These are phyloP conservation scores for cattle (Bos taurus) DNA, from an alignment of 2,113 vertebrate species.

Conservation along the genomic window DNA sequence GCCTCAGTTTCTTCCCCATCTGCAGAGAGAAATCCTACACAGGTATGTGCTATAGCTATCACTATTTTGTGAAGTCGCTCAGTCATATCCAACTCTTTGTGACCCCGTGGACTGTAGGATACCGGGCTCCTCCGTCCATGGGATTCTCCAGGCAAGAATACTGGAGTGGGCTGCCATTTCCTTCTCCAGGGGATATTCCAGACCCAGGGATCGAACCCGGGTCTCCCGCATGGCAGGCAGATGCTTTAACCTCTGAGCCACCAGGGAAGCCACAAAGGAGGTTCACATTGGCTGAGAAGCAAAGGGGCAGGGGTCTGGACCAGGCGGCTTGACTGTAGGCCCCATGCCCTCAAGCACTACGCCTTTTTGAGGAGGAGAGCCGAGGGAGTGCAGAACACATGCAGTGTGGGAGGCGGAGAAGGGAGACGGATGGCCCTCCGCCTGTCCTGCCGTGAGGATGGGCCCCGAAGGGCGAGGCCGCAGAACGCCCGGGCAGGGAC, in stretches of 20 bases:
- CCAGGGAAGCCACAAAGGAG: background rate
- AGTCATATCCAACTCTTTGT: background rate
- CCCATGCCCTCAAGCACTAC: background rate
- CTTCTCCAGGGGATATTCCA: too few relatives aligned
- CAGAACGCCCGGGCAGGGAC: background rate
- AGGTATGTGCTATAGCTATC: background rate
- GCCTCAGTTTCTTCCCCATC: background rate
- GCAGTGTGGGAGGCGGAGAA: background rate
- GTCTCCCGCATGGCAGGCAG: background rate
- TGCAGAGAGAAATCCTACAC: background rate
- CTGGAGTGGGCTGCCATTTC: background rate
- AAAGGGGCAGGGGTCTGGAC: background rate
- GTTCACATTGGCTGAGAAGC: background rate
- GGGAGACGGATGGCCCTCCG: fast-evolving
- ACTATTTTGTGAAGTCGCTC: background rate
- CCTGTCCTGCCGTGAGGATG: background rate
- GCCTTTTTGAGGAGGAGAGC: background rate
- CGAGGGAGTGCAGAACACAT: background rate
- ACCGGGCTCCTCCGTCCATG: background rate
- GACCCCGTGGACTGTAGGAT: background rate
- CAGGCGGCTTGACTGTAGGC: background rate
- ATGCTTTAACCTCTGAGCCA: background rate
- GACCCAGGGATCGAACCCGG: too few relatives aligned
- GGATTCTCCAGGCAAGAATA: background rate
- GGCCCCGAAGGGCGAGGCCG: background rate